Base-by-base conservation (phyloP, 1,140 invertebrate genomes). In the Diuraphis noxia region DNA sequence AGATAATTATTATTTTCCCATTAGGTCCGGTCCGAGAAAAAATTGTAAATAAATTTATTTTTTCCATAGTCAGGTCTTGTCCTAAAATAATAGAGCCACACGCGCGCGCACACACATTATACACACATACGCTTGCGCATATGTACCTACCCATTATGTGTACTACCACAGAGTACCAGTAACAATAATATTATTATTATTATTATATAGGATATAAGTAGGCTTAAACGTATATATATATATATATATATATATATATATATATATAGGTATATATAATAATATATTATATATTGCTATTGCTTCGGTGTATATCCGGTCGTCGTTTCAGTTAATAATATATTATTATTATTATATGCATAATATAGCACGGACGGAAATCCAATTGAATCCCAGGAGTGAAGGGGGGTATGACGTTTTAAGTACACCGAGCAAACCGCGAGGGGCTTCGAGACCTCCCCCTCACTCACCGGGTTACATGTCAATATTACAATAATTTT, bases 351-450 rank as follows among this genome's bases (percentile, higher is more conserved):
- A 85, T 85, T 46, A 85, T 46, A 21, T 72, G 56, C 56, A 72
- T 72, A 72, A 72, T 72, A 86, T 25, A 38, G 36, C 9, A 30
- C 10, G 41, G 46, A 23, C 46, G 34, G n/a, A 86, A 86, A 46
- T 56, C 85, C 85, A 56, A 87, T 87, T 56, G 85, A 87, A 56
- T 56, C 85, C 85, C 85, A 56, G 10, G 85, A 38, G 85, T 25
- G 46, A 52, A 87, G 34, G 85, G 85, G 49, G 85, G 46, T 87
- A 87, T 87, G 46, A 56, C 85, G 49, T 56, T 87, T 87, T 87
- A 87, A 87, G 85, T 87, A 87, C 49, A 87, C 49, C 6, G 17
- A 56, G 40, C 85, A 87, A 87, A 87, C 85, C 85, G 36, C 85
- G 85, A 87, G 49, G 85, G 85, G 85, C 25, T 87, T 87, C 10